These are phyloP conservation scores for Corythoichthys haematopterus DNA, from an alignment of 2,113 vertebrate species.

Conservation along the genomic window DNA sequence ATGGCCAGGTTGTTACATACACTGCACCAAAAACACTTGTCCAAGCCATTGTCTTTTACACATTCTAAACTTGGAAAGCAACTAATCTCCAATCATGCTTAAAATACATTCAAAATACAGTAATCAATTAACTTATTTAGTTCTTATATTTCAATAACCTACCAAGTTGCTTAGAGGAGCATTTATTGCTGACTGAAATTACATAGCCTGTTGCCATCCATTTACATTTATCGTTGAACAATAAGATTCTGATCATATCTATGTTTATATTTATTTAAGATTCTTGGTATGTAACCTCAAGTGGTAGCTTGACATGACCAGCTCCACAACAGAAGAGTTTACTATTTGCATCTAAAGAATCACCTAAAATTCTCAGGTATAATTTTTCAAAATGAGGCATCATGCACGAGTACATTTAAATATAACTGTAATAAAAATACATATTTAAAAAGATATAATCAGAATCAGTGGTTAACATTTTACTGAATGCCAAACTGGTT, in stretches of 20 bases:
- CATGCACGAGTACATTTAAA: not conserved
- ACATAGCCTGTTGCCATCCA: not conserved
- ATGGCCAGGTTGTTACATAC: not conserved
- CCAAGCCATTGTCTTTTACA: not conserved
- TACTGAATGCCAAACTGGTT: too few species aligned
- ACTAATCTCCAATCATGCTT: not conserved
- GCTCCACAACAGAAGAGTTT: conserved; percentile 20
- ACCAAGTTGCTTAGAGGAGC: not conserved
- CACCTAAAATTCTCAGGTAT: conserved; percentile 14
- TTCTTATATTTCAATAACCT: not conserved
- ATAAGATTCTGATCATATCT: conserved; percentile 40
- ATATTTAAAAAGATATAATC: too few species aligned
- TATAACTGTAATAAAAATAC: not conserved
- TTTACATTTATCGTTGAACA: too few species aligned
- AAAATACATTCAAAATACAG: not conserved
- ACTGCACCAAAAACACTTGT: not conserved
- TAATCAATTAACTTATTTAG: not conserved
- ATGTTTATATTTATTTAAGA: conserved; percentile 44
- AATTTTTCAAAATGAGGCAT: conserved; percentile 15
- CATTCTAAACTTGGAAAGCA: not conserved
- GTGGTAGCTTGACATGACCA: conserved; percentile 36
- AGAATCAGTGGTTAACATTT: too few species aligned
- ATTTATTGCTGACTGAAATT: not conserved
- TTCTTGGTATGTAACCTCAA: conserved; percentile 37
- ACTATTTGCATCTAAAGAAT: conserved; percentile 37